phyloP scores from a whole-genome alignment of 2,113 vertebrate genomes.

The Hoplias malabaricus region DNA sequence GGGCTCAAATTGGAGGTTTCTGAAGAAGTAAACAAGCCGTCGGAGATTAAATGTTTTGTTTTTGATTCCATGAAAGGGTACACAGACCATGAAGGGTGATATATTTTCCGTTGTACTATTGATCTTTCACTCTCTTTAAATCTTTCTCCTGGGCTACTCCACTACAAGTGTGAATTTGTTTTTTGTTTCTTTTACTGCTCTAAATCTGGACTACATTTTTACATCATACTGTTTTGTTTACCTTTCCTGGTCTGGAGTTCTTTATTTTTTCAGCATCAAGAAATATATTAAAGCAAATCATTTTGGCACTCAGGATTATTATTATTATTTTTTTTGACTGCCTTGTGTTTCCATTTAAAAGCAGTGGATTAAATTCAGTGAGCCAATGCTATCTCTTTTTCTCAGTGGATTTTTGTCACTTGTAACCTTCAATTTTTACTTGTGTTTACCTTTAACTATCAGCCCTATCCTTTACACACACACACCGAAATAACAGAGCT shows the following conservation, averaged over 20 bases:
- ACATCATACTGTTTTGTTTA: not conserved
- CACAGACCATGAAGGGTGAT: not conserved
- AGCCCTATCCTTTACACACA: not conserved
- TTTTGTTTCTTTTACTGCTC: not conserved
- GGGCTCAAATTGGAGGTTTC: not conserved
- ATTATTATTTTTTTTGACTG: not conserved
- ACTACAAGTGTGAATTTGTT: too few species aligned
- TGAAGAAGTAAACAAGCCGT: not conserved
- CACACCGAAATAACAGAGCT: not conserved
- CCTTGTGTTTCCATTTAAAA: not conserved
- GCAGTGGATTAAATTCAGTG: not conserved
- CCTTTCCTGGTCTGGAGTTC: not conserved
- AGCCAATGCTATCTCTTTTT: not conserved
- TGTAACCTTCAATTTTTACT: not conserved
- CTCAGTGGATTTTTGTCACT: not conserved
- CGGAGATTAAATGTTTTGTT: not conserved
- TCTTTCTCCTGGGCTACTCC: not conserved
- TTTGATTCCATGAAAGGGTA: not conserved
- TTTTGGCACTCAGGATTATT: too few species aligned
- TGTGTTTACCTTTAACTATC: slow-evolving; percentile 24
- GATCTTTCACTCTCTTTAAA: too few species aligned
- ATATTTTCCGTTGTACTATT: not conserved
- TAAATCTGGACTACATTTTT: not conserved
- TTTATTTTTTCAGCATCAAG: not conserved
- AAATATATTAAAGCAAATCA: too few species aligned